Evolutionary conservation across 2,113 vertebrate genomes (phyloP), one percentile per base, ranked within the genome.

Genomic region (Leptobrachium leishanense): DNA sequence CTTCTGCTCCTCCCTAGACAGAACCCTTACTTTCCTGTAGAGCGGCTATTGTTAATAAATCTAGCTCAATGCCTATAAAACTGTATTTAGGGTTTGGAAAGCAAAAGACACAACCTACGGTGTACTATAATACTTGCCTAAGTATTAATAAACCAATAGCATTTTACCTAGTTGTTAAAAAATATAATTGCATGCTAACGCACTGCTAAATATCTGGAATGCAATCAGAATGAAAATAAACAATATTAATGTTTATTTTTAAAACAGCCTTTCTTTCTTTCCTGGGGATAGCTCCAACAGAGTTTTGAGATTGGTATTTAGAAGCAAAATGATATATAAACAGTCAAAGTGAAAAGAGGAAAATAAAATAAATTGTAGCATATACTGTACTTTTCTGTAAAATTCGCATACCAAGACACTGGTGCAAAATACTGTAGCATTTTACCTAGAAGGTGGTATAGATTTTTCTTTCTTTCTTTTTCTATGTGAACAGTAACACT

Each of bases 341-440:
- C 31, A 68, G 46, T 57, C 9, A 65, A 78, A 72, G 68, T 64
- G 43, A 54, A 57, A 65, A 66, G 53, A 57, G 1, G 13, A 79
- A 72, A 72, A 44, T 44, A 65, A 50, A 50, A 67, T 73, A 40
- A 78, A 43, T 66, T 79, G 62, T 39, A 66, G 44, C 67, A 59
- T 79, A 73, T 73, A 73, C 50, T 66, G 43, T 54, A 73, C 41
- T 66, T 72, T 72, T 64, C 53, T 57, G 40, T 68, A 46, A 79
- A 74, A 79, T 79, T 40, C 77, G 63, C 62, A 73, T 79, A 73
- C 40, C 65, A 43, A 40, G n/a, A 40, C 62, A 46, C 46, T 43
- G n/a, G 68, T 83, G 82, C 82, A 72, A 82, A 82, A 79, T 59
- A 9, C 31, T 15, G 50, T 2, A 78, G 20, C 2, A 65, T 82